phyloP scores from a whole-genome alignment of 2,113 vertebrate genomes.

The Vicugna pacos region DNA sequence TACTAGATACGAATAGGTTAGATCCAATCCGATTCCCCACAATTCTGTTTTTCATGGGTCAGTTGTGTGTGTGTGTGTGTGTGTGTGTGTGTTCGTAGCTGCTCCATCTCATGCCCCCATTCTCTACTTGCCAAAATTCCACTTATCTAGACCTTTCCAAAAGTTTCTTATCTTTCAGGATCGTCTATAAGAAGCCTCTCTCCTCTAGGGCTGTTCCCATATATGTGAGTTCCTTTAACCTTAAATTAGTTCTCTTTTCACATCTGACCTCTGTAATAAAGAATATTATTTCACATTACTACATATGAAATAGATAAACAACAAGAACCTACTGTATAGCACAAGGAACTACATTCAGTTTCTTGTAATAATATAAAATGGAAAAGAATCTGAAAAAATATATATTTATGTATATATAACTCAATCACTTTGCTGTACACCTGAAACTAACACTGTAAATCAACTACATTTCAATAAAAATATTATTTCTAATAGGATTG shows the following conservation, averaged over 20 bases:
- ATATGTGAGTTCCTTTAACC: neutral
- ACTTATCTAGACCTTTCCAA: neutral
- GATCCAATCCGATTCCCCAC: neutral
- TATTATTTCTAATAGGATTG: neutral
- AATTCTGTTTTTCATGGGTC: neutral
- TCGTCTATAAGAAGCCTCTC: neutral
- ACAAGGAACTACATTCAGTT: too few species aligned
- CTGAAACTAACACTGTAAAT: too few species aligned
- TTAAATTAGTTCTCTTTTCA: neutral
- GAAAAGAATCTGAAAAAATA: too few species aligned
- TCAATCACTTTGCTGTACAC: too few species aligned
- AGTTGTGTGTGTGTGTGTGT: neutral
- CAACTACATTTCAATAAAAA: too few species aligned
- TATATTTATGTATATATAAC: too few species aligned
- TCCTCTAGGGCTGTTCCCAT: neutral
- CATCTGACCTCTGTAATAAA: neutral
- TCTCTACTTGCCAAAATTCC: neutral
- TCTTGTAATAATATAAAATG: too few species aligned
- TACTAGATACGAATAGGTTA: fast-evolving
- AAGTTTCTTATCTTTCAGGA: neutral
- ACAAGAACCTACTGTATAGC: too few species aligned
- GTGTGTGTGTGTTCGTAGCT: neutral
- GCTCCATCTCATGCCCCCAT: neutral
- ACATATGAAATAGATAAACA: too few species aligned
- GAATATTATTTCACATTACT: neutral